Evolutionary conservation across 2,113 vertebrate species (phyloP), one percentile per base, ranked within the genome.

Genomic region (Sinocyclocheilus anophthalmus): DNA sequence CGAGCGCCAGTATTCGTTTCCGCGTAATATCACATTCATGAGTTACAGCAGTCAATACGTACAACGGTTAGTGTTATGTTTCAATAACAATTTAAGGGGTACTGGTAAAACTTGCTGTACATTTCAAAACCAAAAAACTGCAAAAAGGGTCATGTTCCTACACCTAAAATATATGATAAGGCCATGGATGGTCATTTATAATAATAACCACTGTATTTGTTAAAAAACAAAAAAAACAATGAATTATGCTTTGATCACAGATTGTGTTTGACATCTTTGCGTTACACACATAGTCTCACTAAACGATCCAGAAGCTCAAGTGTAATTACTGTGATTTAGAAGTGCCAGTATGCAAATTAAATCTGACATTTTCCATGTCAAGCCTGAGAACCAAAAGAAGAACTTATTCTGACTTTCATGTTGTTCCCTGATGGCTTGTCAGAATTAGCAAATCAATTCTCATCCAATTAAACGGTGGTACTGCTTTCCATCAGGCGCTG

Each of bases 391-490:
- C 45, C 11, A 3, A 63, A 42, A 16, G n/a, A 39, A 76, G 63
- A 72, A 76, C 20, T 63, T 7, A 48, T 18, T 45, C 20, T 63
- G 63, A 50, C 69, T 57, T 81, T 86, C 33, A 72, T 45, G 75
- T 87, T 76, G 61, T 84, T 76, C 85, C 78, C 81, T 18, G 20
- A 70, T 72, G 45, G 42, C 70, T 82, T 81, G 50, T 86, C 85
- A 82, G 61, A 86, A 82, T 81, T 86, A 86, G 65, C 24, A 53
- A 81, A 75, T 65, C n/a, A 67, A 80, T 65, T 45, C 78, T 77
- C 50, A 87, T 65, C 53, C 78, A 87, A 88, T 88, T 88, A 86
- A 81, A 75, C 13, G n/a, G 85, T 14, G 82, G 72, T 86, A 30
- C n/a, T 70, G 86, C 65, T 59, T 84, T 88, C 63, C 78, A 86